phyloP scores from a whole-genome alignment of 1,140 invertebrate species.

The Drosophila subpulchrella region DNA sequence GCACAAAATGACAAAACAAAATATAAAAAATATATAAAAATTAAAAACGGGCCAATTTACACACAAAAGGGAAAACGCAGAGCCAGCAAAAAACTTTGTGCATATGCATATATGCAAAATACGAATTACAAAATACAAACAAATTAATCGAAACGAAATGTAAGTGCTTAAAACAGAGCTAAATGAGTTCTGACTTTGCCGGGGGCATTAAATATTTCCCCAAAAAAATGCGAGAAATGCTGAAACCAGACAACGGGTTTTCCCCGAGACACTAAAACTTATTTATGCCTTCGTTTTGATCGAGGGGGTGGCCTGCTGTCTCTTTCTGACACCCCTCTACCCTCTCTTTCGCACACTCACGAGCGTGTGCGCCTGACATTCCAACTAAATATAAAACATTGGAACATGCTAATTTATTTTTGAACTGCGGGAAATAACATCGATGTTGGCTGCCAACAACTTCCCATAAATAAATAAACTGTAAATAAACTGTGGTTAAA shows the following conservation, averaged over 20 bases:
- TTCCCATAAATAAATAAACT: conserved; percentile 12
- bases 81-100: conserved; percentile 26
- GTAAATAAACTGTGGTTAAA: conserved; percentile 35
- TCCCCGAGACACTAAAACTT: conserved; percentile 62
- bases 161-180: conserved; percentile 72
- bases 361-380: conserved; percentile 36
- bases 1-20: conserved; percentile 24
- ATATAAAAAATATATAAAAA: conserved; percentile 26
- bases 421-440: conserved; percentile 38
- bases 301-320: conserved; percentile 33
- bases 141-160: conserved; percentile 50
- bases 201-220: conserved; percentile 48
- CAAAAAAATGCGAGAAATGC: conserved; percentile 34
- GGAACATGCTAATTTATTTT: conserved; percentile 43
- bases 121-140: conserved; percentile 48
- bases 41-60: conserved; percentile 62
- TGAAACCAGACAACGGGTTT: conserved; percentile 43
- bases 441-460: conserved; percentile 14
- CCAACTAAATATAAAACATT: conserved; percentile 14
- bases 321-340: background rate
- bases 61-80: conserved; percentile 51
- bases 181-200: conserved; percentile 51
- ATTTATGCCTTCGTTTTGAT: conserved; percentile 49
- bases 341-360: conserved; percentile 3
- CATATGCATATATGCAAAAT: conserved; percentile 25